phyloP scores from a whole-genome alignment of 37 sponge, comb jelly and placozoan species.

The Crambe crambe region DNA sequence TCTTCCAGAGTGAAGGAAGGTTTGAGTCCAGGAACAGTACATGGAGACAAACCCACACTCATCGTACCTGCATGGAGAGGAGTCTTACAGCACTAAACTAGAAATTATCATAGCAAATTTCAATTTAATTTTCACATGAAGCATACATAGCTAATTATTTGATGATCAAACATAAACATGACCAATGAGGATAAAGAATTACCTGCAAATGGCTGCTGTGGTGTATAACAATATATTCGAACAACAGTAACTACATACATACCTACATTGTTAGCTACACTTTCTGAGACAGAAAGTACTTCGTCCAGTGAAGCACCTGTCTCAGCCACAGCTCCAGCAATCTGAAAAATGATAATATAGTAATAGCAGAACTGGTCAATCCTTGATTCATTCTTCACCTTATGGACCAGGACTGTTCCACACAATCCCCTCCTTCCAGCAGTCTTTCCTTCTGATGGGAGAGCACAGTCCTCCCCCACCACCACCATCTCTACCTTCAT shows the following conservation, averaged over 20 bases:
- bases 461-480: slow-evolving; percentile 88
- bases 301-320: slow-evolving; percentile 72
- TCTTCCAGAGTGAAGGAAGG: slow-evolving; percentile 79
- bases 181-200: background rate
- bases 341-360: no score
- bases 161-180: no score
- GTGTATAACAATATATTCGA: no score
- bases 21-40: slow-evolving; percentile 81
- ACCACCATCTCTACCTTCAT: slow-evolving; percentile 87
- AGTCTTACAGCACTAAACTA: no score
- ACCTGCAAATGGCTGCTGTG: no score
- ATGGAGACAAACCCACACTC: slow-evolving; percentile 91
- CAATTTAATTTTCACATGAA: no score
- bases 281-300: slow-evolving; percentile 50
- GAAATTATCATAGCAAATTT: no score
- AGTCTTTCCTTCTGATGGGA: slow-evolving; percentile 48
- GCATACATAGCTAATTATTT: no score
- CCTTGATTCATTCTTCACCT: no score
- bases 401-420: slow-evolving; percentile 87
- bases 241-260: no score
- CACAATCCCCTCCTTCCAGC: slow-evolving; percentile 92
- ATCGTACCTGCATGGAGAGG: slow-evolving; percentile 92
- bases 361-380: no score
- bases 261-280: slow-evolving; percentile 69
- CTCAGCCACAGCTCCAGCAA: slow-evolving; percentile 94